Base-by-base conservation (phyloP, 2,113 vertebrate genomes). In the Vulpes lagopus region DNA sequence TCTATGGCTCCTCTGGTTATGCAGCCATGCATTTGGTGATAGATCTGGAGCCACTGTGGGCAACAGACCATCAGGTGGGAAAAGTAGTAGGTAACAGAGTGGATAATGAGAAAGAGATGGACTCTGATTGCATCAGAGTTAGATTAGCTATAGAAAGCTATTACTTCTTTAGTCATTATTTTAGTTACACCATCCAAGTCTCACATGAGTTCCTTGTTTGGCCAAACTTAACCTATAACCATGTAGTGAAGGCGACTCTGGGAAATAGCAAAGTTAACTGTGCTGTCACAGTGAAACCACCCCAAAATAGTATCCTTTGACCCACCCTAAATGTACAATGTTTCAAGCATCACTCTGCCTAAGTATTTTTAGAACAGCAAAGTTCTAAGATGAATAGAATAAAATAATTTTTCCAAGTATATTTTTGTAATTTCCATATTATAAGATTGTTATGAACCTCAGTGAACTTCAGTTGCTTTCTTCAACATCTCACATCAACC, bases 281-380 rank as follows among this genome's bases (percentile, higher is more conserved):
- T 59, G 5, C 25, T 62, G 5, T 65, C 43, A 23, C 38, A 90
- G 32, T 25, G 14, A 92, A 64, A 22, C 15, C 3, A 38, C 5
- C 25, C 73, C 3, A 43, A 43, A 19, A 65, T 22, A 9, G 30
- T 74, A 62, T 81, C 17, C 22, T 95, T 51, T 60, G 22, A 84
- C 25, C 22, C 32, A 81, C 1, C 38, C 9, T n/a, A 90, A 59
- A 25, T 19, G 23, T 27, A 74, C 60, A 89, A 35, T 64, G 86
- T 9, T 92, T 81, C 53, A 80, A 27, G 25, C 1, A 32, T 55
- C 51, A 57, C 11, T 86, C 11, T 86, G 27, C 8, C 8, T n/a
- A 71, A 81, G 80, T 86, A 81, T 38, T 92, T 88, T 96, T 62
- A n/a, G 15, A 80, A 73, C 7, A 79, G n/a, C 22, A 30, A 82